phyloP scores from a whole-genome alignment of 2,888 invertebrate genomes.

The Epiperipatus broadwayi region DNA sequence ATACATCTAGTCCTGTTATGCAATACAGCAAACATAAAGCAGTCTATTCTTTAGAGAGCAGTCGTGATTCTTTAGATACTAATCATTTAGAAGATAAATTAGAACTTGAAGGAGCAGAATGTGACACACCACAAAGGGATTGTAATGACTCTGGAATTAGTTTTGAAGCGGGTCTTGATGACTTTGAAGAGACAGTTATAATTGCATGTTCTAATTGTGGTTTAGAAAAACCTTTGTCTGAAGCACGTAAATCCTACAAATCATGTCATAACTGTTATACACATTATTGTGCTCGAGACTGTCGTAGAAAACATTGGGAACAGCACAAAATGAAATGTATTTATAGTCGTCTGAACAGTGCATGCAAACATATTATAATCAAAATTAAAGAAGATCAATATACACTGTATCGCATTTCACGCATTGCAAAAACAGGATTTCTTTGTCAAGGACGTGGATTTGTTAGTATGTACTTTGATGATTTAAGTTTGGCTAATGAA shows the following conservation, averaged over 20 bases:
- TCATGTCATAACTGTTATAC: constrained; percentile 88
- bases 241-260: constrained; percentile 65
- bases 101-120: too few relatives aligned
- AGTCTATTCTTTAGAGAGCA: too few relatives aligned
- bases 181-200: too few relatives aligned
- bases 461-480: constrained; percentile 72
- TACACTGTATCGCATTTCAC: constrained; percentile 45
- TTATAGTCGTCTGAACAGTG: constrained; percentile 68
- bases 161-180: too few relatives aligned
- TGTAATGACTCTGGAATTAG: too few relatives aligned
- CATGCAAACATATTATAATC: constrained; percentile 46
- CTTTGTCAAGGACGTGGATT: constrained; percentile 68
- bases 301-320: constrained; percentile 78
- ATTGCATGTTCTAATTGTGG: too few relatives aligned
- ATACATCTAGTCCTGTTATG: too few relatives aligned
- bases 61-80: too few relatives aligned
- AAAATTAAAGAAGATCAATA: constrained; percentile 31
- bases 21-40: too few relatives aligned
- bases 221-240: constrained; percentile 45
- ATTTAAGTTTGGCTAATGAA: constrained; percentile 62
- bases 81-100: too few relatives aligned
- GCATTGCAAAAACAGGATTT: constrained; percentile 62
- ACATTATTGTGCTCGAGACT: constrained; percentile 76
- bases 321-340: constrained; percentile 73
- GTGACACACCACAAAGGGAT: too few relatives aligned